Evolutionary conservation across 2,888 invertebrate genomes (phyloP), one percentile per base, ranked within the genome.

Genomic region (Argynnis bischoffii): DNA sequence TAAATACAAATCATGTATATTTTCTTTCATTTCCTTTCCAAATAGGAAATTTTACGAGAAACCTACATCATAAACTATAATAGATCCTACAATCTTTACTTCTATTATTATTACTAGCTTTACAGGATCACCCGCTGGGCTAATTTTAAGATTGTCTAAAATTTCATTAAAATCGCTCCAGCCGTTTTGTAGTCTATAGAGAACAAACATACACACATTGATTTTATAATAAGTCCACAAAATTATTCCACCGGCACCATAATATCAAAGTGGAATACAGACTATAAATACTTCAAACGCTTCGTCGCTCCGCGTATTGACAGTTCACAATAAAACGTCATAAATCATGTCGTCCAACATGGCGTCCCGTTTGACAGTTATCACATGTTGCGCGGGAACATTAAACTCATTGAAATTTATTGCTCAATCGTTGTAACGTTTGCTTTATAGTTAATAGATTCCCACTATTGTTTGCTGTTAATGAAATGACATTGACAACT

Each of bases 321-420:
- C 89, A 88, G 85, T 82, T 86, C 74, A 81, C 82, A 87, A 82
- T 80, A 80, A 84, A 84, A 79, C 77, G 83, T 81, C 83, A 87
- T 92, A 90, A 91, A 91, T 92, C 90, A 91, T 88, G 88, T 88
- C 84, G 79, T 77, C 83, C 89, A 90, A 90, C 81, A 90, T 91
- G 90, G 92, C 90, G 84, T 79, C 84, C 73, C 77, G 80, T 81
- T 82, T 88, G 90, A 91, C 91, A 91, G 89, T 89, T 89, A 90
- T 89, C 87, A 91, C 88, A 82, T 89, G 90, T 89, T 83, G 82
- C 86, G 85, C 85, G 86, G 85, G 86, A 88, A 89, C 90, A 90
- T 92, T 92, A 90, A 88, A 89, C 84, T 90, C 89, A 92, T 92
- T 92, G 90, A 90, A 89, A 91, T 92, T 92, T 92, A 92, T 92